These are phyloP conservation scores for Apodemia mormo DNA, from an alignment of 2,888 invertebrate species.

Conservation along the genomic window DNA sequence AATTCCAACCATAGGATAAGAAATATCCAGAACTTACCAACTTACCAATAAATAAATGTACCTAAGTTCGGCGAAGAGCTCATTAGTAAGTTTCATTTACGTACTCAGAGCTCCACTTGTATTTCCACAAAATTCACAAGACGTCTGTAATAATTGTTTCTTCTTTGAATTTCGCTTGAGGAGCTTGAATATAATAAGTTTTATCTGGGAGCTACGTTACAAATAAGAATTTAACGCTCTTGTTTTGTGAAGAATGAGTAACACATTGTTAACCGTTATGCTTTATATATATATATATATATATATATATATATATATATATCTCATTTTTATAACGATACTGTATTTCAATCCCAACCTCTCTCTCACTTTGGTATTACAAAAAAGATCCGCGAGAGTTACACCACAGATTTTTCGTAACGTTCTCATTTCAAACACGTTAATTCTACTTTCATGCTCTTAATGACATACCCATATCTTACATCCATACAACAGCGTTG, in stretches of 20 bases:
- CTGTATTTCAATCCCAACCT: too few species aligned
- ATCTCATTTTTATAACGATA: too few species aligned
- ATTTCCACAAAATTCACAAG: neutral
- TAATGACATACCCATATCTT: too few species aligned
- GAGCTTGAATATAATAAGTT: neutral
- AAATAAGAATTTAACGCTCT: neutral
- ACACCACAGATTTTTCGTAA: too few species aligned
- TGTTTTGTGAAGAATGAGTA: neutral
- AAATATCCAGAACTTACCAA: neutral
- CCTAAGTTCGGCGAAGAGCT: neutral
- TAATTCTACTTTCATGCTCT: too few species aligned
- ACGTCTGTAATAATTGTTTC: slow-evolving; percentile 8
- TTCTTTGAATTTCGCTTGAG: neutral
- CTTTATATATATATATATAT: too few species aligned
- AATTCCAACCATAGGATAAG: neutral
- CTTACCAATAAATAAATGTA: neutral
- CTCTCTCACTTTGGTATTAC: too few species aligned
- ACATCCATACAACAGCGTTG: too few species aligned
- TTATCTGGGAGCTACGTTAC: neutral
- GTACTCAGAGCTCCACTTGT: neutral
- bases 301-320: too few species aligned
- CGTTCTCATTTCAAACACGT: too few species aligned
- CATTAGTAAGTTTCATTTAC: slow-evolving; percentile 9
- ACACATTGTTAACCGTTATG: too few species aligned
- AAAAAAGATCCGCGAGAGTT: too few species aligned